Percentiles rank a stretch among this genome's conserved stretches.
phyloP scores from a whole-genome alignment of 2,113 vertebrate species.

The Chlorodrepanis virens region DNA sequence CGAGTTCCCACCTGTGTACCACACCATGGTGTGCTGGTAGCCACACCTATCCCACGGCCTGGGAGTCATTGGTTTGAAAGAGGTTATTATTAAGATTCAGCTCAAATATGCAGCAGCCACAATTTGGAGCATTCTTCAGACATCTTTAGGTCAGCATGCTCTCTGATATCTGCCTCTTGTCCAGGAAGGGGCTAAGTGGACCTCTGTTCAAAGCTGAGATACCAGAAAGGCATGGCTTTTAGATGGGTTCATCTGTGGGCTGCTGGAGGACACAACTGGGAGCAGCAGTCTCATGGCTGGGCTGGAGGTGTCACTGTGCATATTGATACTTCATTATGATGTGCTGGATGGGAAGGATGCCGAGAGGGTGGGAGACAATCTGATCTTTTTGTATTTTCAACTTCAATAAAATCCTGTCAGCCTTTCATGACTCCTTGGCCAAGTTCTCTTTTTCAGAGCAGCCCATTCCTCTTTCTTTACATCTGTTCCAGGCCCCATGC shows the following conservation, averaged over 20 bases:
- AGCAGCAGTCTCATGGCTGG: not conserved
- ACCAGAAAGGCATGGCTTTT: not conserved
- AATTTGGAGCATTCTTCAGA: not conserved
- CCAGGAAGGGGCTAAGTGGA: not conserved
- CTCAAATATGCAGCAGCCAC: not conserved
- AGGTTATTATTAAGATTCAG: not conserved
- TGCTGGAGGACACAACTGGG: not conserved
- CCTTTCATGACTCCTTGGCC: not conserved
- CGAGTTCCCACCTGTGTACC: not conserved
- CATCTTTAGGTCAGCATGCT: not conserved
- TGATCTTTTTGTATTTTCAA: conserved; percentile 34
- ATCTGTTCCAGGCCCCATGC: not conserved
- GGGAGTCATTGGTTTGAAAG: not conserved
- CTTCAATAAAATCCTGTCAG: conserved; percentile 47
- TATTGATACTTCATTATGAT: not conserved
- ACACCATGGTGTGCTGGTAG: not conserved
- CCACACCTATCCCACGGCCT: not conserved
- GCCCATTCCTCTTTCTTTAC: not conserved
- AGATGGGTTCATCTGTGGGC: not conserved
- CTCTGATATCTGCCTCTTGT: not conserved
- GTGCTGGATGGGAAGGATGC: not conserved
- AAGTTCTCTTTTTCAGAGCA: not conserved
- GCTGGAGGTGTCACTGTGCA: conserved; percentile 25
- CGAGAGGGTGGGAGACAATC: not conserved
- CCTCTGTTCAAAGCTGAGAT: not conserved